Evolutionary conservation across 2,113 vertebrate genomes (phyloP), one percentile per base, ranked within the genome.

Genomic region (Dunckerocampus dactyliophorus): DNA sequence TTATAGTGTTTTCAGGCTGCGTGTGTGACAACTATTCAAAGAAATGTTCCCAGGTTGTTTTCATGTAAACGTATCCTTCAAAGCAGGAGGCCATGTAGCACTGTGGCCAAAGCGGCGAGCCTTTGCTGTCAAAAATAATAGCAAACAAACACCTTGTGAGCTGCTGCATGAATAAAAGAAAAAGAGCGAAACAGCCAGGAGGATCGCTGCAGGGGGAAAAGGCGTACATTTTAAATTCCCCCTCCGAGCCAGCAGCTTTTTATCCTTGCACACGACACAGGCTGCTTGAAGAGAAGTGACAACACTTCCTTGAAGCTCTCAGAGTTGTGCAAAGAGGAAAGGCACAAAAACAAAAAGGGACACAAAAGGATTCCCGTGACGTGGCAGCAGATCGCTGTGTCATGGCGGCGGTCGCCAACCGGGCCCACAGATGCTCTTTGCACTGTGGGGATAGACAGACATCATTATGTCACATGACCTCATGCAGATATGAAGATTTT

Each of bases 341-440:
- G 56, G 55, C 10, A 24, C 19, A 17, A n/a, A 49, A 49, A 73
- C 48, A 62, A 71, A 39, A 68, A 66, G 52, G 60, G 65, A 69
- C 62, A 56, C 57, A 59, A 70, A 84, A 79, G 63, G 71, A 77
- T 63, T 77, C 81, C 75, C 69, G 54, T 21, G 68, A 6, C 64
- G 76, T 52, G 1, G 71, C 43, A 67, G 58, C 58, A 19, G 62
- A 74, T 79, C 80, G 73, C 73, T 68, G 72, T 14, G 39, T 65
- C 59, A 37, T 76, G 85, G 68, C 74, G 74, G 72, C 51, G 16
- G 83, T 83, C 65, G 77, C 62, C 82, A 83, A 14, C 11, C 79
- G 78, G 79, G 63, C 80, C 71, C 24, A 59, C 59, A 62, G 59
- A 47, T 52, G 59, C 69, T 31, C 59, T 61, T 51, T 74, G 71